A percentile compares a stretch with the other conserved stretches of the same genome.
Evolutionary conservation across 2,797 vertebrate genomes (phyloP).

Genomic region (Ispidina picta): DNA sequence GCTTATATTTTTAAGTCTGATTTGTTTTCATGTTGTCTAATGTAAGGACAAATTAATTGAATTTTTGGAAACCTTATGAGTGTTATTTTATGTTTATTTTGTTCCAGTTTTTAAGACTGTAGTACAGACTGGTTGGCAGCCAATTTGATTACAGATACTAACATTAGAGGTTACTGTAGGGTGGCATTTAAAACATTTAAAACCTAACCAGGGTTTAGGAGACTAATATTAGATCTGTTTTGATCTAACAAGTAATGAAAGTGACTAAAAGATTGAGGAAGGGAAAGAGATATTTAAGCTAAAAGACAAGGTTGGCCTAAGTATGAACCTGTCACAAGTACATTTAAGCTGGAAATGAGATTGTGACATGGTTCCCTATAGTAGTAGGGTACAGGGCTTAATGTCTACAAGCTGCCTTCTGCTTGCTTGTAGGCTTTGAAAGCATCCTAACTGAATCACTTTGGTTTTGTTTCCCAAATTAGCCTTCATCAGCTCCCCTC

Average conservation of each 20-base stretch:
- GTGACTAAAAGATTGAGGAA: background rate
- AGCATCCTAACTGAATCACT: background rate
- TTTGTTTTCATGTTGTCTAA: background rate
- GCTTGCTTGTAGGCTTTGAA: background rate
- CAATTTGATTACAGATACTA: background rate
- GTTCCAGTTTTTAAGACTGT: background rate
- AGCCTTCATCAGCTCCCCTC: constrained; percentile 80
- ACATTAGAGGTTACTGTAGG: background rate
- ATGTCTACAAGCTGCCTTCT: background rate
- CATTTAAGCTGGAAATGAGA: background rate
- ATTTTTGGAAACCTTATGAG: background rate
- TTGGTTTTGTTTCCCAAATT: background rate
- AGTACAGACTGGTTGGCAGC: background rate
- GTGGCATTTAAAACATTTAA: background rate
- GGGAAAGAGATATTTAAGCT: background rate
- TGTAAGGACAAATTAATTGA: background rate
- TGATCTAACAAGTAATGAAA: background rate
- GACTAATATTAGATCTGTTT: background rate
- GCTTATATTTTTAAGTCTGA: background rate
- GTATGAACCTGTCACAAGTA: background rate
- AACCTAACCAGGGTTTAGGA: background rate
- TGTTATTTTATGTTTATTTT: background rate
- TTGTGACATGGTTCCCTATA: background rate
- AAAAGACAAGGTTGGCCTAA: background rate
- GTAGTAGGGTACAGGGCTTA: background rate